Conservation (phyloP, 1,140 invertebrate species). For the Leptonema lineaticorne region DNA sequence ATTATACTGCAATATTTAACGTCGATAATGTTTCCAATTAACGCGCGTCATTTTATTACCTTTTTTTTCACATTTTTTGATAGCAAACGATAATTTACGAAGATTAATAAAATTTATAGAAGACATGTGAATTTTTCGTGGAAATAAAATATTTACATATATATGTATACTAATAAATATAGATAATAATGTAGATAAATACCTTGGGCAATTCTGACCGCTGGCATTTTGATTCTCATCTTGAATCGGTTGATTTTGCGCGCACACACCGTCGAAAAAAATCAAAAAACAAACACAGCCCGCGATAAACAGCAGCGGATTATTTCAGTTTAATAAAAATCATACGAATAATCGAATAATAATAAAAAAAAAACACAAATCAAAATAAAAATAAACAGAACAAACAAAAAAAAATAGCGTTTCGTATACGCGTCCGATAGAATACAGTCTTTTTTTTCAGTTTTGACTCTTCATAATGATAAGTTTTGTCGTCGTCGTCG, state of each 20-base stretch:
- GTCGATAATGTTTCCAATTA: too few species aligned
- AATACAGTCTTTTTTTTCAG: too few species aligned
- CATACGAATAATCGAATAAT: neutral
- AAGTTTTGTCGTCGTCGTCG: too few species aligned
- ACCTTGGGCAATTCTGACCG: slow-evolving; percentile 92
- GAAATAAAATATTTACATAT: too few species aligned
- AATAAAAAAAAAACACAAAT: neutral
- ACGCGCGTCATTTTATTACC: too few species aligned
- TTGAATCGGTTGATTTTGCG: slow-evolving; percentile 53
- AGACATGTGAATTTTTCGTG: too few species aligned
- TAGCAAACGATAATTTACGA: too few species aligned
- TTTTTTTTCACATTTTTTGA: too few species aligned
- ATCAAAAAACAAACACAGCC: neutral
- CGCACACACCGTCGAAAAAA: neutral
- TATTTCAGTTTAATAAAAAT: neutral
- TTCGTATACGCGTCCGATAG: too few species aligned
- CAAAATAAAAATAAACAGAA: neutral
- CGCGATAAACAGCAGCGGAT: neutral
- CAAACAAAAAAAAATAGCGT: neutral
- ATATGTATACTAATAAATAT: too few species aligned
- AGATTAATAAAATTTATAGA: too few species aligned
- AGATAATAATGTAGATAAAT: slow-evolving; percentile 44
- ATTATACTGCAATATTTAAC: too few species aligned
- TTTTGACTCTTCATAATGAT: neutral
- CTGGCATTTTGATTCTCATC: slow-evolving; percentile 96